These are phyloP conservation scores for Dichetophora obliterata DNA, from an alignment of 2,888 invertebrate genomes.

Conservation along the genomic window DNA sequence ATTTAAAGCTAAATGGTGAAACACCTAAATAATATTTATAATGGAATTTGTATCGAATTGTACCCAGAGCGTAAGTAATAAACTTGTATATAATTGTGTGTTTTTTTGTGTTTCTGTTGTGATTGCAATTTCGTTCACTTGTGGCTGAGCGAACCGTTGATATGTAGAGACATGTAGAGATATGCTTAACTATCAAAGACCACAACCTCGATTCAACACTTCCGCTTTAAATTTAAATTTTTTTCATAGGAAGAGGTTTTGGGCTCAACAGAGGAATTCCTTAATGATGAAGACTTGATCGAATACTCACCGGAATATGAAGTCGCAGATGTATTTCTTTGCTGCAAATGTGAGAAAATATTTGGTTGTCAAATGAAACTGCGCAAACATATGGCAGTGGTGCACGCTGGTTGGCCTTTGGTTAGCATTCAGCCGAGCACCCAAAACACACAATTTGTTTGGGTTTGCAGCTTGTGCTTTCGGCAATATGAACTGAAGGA, in stretches of 20 bases:
- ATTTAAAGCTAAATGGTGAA: too few relatives aligned
- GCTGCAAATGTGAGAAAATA: slow-evolving; percentile 47
- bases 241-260: background rate
- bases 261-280: background rate
- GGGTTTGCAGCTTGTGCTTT: slow-evolving; percentile 53
- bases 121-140: too few relatives aligned
- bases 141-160: too few relatives aligned
- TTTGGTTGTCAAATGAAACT: slow-evolving; percentile 38
- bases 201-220: too few relatives aligned
- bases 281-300: slow-evolving; percentile 46
- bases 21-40: too few relatives aligned
- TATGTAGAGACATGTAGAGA: too few relatives aligned
- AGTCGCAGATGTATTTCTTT: slow-evolving; percentile 45
- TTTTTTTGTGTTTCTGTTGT: too few relatives aligned
- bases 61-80: too few relatives aligned
- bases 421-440: background rate
- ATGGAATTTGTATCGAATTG: too few relatives aligned
- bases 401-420: slow-evolving; percentile 18
- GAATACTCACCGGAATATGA: slow-evolving; percentile 41
- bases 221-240: background rate
- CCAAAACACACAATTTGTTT: slow-evolving; percentile 48
- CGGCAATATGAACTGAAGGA: slow-evolving; percentile 55
- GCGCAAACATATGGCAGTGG: background rate
- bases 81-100: too few relatives aligned
- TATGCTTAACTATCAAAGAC: too few relatives aligned